These are phyloP conservation scores for Linyphia triangularis DNA, from an alignment of 2,888 invertebrate species.

Conservation along the genomic window DNA sequence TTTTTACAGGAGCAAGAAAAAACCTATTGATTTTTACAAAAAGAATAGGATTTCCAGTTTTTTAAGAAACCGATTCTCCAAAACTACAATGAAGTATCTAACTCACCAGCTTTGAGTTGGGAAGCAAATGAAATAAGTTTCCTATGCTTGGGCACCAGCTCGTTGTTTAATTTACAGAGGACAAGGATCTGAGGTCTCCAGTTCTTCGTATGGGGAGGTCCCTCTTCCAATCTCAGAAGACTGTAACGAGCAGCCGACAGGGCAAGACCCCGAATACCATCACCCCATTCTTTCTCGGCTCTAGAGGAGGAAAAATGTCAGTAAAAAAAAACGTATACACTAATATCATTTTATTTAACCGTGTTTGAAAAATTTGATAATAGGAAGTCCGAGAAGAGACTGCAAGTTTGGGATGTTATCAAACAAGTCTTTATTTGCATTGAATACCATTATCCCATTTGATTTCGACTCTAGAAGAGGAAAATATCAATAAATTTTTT, in stretches of 20 bases:
- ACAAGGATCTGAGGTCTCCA: constrained; percentile 91
- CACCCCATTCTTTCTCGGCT: constrained; percentile 99
- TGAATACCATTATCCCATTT: no score
- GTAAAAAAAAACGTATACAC: no score
- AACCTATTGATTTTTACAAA: neutral
- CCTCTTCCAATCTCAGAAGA: constrained; percentile 95
- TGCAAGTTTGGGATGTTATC: no score
- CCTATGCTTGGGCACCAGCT: constrained; percentile 92
- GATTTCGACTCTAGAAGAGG: no score
- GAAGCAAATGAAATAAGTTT: constrained; percentile 96
- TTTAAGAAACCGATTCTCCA: neutral
- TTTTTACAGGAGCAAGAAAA: no score
- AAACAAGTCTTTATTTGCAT: no score
- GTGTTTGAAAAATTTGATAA: no score
- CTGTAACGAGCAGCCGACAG: constrained; percentile 98
- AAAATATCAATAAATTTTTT: no score
- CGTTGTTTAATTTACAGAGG: constrained; percentile 90
- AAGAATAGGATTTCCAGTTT: neutral
- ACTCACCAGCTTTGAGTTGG: constrained; percentile 88
- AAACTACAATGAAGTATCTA: neutral
- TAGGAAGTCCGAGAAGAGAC: no score
- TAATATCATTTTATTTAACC: no score
- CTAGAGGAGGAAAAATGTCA: constrained; percentile 83
- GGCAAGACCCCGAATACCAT: constrained; percentile 98
- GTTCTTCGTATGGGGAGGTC: constrained; percentile 98